These are phyloP conservation scores for Eupithecia subfuscata DNA, from an alignment of 2,888 invertebrate genomes.

Conservation along the genomic window DNA sequence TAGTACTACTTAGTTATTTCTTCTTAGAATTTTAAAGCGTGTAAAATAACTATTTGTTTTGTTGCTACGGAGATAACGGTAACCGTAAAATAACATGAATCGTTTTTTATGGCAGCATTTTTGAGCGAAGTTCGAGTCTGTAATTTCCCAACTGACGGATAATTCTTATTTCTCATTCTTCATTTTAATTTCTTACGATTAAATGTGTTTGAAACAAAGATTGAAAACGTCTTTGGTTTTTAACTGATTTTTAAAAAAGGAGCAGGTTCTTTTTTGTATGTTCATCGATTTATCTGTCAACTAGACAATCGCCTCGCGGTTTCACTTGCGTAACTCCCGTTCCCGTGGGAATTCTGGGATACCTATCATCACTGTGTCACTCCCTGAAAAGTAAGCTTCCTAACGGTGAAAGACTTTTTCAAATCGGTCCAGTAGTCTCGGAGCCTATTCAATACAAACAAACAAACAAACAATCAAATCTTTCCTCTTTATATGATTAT, in stretches of 20 bases:
- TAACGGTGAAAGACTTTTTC: too few species aligned
- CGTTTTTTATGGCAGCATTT: not conserved
- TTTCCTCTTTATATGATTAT: too few species aligned
- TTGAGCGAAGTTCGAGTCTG: not conserved
- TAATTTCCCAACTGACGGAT: not conserved
- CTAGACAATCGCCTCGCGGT: too few species aligned
- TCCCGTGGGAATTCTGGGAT: too few species aligned
- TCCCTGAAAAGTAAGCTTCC: too few species aligned
- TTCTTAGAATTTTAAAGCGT: not conserved
- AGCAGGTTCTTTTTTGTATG: not conserved
- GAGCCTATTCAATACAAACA: too few species aligned
- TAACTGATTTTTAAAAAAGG: not conserved
- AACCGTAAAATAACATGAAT: not conserved
- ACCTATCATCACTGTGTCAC: too few species aligned
- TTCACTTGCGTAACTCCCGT: too few species aligned
- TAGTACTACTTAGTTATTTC: not conserved
- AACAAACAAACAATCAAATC: too few species aligned
- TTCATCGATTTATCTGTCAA: not conserved
- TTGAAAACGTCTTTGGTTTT: not conserved
- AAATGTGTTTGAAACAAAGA: not conserved
- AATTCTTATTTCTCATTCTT: too few species aligned
- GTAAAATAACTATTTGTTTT: not conserved
- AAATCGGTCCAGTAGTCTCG: too few species aligned
- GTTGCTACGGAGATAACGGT: not conserved
- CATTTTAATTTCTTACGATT: too few species aligned